Base-by-base conservation (phyloP, 1,140 invertebrate species). In the Diprion similis region DNA sequence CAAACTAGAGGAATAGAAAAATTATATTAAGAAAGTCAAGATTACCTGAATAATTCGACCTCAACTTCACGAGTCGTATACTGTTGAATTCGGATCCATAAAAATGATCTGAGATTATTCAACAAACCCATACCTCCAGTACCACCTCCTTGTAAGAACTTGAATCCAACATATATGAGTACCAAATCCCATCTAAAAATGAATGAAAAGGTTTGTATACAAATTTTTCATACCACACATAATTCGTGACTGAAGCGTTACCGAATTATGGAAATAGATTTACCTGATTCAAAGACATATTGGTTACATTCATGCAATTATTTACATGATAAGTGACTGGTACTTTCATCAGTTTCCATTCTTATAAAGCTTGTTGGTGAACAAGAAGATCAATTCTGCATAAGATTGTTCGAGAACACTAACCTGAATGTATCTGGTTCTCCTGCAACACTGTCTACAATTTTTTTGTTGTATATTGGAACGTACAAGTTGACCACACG, bases 31-130 rank as follows among this genome's bases (percentile, higher is more conserved):
- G 45, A 24, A 46, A 77, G 67, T 51, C 48, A 10, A 46, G 73
- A 75, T 73, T 78, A 87, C 85, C 82, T 85, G 70, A 88, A 87
- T 18, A 88, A 78, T 77, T 88, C 85, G 11, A 96, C 93, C 89
- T 98, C 94, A 51, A 98, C 91, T 89, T 97, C 95, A 74, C 95
- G 91, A 7, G 96, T 98, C 3, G 97, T 98, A 82, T 96, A 99
- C 83, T 99, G 98, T 79, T 98, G 96, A 68, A 99, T 95, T 77
- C 92, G 91, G 81, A 99, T 98, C 98, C 98, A 99, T 8, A 99
- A 86, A 83, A 97, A 97, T 2, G 94, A 93, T 65, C 97, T 90
- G 1, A 98, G 78, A 87, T 98, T 98, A 84, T 97, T 98, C 10
- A 99, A 88, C 66, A 98, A 88, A 18, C 98, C 97, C 94, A 96